phyloP scores from a whole-genome alignment of 1,140 invertebrate genomes.

The Nephotettix cincticeps region DNA sequence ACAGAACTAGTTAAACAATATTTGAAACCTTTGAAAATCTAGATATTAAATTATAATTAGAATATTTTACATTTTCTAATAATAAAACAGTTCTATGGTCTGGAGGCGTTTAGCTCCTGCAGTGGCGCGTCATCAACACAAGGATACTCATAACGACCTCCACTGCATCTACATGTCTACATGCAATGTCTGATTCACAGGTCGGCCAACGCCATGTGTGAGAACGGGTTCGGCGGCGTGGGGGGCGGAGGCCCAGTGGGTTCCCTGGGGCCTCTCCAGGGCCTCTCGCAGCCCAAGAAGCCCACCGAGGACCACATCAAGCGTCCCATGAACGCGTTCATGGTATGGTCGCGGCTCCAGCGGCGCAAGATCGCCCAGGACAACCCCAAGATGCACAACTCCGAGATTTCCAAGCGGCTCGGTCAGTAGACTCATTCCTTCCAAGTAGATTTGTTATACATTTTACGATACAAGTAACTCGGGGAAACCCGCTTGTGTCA shows the following conservation, averaged over 20 bases:
- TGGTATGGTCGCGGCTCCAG: constrained; percentile 86
- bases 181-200: background rate
- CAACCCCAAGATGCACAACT: constrained; percentile 99
- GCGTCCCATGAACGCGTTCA: constrained; percentile 66
- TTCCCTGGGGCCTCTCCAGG: background rate
- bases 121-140: too few relatives aligned
- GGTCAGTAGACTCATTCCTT: constrained; percentile 68
- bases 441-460: too few relatives aligned
- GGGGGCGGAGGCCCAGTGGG: background rate
- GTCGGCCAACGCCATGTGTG: constrained; percentile 29
- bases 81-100: too few relatives aligned
- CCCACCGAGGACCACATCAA: constrained; percentile 58
- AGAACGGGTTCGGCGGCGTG: constrained; percentile 22
- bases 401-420: constrained; percentile 92
- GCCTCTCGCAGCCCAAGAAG: constrained; percentile 42
- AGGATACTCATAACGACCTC: too few relatives aligned
- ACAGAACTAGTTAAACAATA: too few relatives aligned
- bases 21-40: too few relatives aligned
- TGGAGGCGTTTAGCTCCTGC: too few relatives aligned
- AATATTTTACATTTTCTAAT: too few relatives aligned
- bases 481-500: too few relatives aligned
- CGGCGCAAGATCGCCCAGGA: constrained; percentile 92
- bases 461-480: too few relatives aligned
- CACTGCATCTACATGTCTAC: too few relatives aligned
- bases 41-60: too few relatives aligned